Percentiles rank a stretch among this genome's conserved stretches.
Conservation (phyloP, 2,797 vertebrate species). For the Malacoctenus gilli region DNA sequence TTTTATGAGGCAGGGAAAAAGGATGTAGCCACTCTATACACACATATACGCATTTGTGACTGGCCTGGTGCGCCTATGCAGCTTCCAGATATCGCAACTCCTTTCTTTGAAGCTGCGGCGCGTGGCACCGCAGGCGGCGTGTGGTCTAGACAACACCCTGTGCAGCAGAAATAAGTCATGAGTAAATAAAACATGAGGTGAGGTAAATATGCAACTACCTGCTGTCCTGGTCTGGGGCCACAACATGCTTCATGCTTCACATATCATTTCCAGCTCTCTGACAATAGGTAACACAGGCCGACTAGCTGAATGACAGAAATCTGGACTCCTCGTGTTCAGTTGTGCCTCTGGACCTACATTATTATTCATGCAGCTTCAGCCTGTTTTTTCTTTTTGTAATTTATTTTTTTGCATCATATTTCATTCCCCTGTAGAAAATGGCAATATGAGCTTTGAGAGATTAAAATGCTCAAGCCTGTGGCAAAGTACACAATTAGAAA, state of each 20-base stretch:
- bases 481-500: constrained; percentile 62
- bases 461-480: constrained; percentile 55
- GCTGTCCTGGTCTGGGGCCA: constrained; percentile 24
- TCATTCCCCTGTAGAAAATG: constrained; percentile 28
- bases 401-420: constrained; percentile 48
- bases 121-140: constrained; percentile 31
- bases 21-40: constrained; percentile 42
- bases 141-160: constrained; percentile 18
- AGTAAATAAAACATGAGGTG: constrained; percentile 57
- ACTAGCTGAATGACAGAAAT: constrained; percentile 24
- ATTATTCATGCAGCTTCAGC: constrained; percentile 50
- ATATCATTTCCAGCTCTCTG: constrained; percentile 10
- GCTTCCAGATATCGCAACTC: constrained; percentile 29
- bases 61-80: constrained; percentile 24
- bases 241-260: constrained; percentile 20
- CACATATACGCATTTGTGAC: constrained; percentile 35
- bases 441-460: constrained; percentile 55
- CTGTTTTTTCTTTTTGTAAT: constrained; percentile 18
- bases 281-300: constrained; percentile 3
- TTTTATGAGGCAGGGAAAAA: constrained; percentile 70
- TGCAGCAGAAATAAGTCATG: constrained; percentile 13
- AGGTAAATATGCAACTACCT: constrained; percentile 45
- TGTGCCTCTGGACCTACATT: constrained; percentile 42
- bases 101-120: constrained; percentile 18
- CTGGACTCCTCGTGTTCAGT: constrained; percentile 5